Evolutionary conservation across 1,140 invertebrate species (phyloP), one percentile per base, ranked within the genome.

Genomic region (Arion vulgaris): DNA sequence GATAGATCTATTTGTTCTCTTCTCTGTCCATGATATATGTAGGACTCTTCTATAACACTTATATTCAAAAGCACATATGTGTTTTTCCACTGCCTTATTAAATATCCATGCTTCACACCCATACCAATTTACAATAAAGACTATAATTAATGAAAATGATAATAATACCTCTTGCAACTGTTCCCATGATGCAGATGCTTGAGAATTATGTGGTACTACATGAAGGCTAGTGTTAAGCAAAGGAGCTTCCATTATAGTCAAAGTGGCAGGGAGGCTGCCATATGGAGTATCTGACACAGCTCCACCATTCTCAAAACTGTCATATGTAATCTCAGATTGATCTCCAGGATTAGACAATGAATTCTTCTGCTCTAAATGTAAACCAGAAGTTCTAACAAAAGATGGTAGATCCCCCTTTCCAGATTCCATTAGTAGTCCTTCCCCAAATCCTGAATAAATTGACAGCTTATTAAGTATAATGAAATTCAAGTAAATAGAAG

Each of bases 121-220:
- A n/a, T n/a, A n/a, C n/a, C n/a, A n/a, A n/a, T n/a, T n/a, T n/a
- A n/a, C n/a, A n/a, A n/a, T n/a, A n/a, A n/a, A n/a, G n/a, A n/a
- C n/a, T n/a, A n/a, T n/a, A n/a, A n/a, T n/a, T n/a, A n/a, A n/a
- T n/a, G n/a, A n/a, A n/a, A n/a, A n/a, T n/a, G n/a, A n/a, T n/a
- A n/a, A n/a, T n/a, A n/a, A 2, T 53, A 75, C 73, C 28, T 75
- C 73, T 28, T 75, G 73, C 32, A 75, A 26, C 28, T 75, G 39
- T n/a, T 75, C 73, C 73, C 73, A 75, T 45, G 73, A 75, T 28
- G 73, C 73, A 4, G 73, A 49, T 49, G 73, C 73, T 23, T 75
- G 32, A 13, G 73, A 75, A 34, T 32, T 75, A 1, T 45, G 73
- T 49, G 73, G 73, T 19, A 75, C 73, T 7, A 75, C 45, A 53